phyloP scores from a whole-genome alignment of 2,888 invertebrate species.

The Hirtodrosophila duncani region DNA sequence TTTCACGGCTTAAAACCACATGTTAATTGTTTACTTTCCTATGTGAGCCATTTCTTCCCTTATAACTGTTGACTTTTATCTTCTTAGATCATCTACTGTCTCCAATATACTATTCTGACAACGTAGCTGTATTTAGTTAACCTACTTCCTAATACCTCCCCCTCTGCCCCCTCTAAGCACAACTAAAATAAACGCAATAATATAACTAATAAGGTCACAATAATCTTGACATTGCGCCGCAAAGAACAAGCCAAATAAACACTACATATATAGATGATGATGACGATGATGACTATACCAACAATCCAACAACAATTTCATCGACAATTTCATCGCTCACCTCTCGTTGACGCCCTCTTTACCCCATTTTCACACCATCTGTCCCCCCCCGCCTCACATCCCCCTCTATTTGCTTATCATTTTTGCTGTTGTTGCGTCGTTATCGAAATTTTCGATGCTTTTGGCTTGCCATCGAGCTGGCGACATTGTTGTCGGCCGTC shows the following conservation, averaged over 20 bases:
- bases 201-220: conserved; percentile 53
- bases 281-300: conserved; percentile 12
- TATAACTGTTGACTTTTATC: too few species aligned
- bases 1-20: too few species aligned
- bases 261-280: neutral
- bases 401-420: conserved; percentile 7
- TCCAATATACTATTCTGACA: too few species aligned
- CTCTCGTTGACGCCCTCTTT: neutral
- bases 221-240: conserved; percentile 62
- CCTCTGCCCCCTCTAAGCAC: too few species aligned
- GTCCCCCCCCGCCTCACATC: neutral
- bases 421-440: conserved; percentile 4
- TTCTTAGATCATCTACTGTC: too few species aligned
- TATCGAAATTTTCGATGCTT: conserved; percentile 2
- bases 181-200: neutral
- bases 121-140: too few species aligned
- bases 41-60: too few species aligned
- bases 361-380: neutral
- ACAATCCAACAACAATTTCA: too few species aligned
- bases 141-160: too few species aligned
- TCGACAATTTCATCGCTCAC: too few species aligned
- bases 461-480: conserved; percentile 1
- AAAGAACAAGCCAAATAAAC: conserved; percentile 26
- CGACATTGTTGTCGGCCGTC: conserved; percentile 15
- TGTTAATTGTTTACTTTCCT: too few species aligned